A percentile compares a stretch with the other conserved stretches of the same genome.
phyloP scores from a whole-genome alignment of 2,888 invertebrate species.

The Drosophila seclusa region DNA sequence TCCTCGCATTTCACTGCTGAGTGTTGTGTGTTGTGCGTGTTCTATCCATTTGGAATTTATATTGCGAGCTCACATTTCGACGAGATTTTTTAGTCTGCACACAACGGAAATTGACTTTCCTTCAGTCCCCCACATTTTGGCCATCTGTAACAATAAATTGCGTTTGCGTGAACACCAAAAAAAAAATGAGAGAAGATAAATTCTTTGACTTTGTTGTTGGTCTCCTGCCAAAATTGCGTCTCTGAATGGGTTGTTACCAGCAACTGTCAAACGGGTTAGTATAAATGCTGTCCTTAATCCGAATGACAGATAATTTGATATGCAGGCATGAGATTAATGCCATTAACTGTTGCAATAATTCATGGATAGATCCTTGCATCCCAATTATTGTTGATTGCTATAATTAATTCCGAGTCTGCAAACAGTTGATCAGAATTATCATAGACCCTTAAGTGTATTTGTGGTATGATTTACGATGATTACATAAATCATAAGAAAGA shows the following conservation, averaged over 20 bases:
- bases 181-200: constrained; percentile 1
- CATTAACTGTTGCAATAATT: constrained; percentile 11
- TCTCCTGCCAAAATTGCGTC: not conserved
- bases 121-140: constrained; percentile 25
- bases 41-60: constrained; percentile 37
- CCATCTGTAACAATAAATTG: constrained; percentile 62
- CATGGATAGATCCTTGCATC: not conserved
- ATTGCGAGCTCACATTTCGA: constrained; percentile 43
- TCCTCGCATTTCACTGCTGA: constrained; percentile 8
- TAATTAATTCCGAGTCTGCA: not conserved
- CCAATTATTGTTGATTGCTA: not conserved
- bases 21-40: not conserved
- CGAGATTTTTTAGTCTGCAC: constrained; percentile 34
- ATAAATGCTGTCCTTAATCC: constrained; percentile 3
- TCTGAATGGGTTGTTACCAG: not conserved
- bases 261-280: constrained; percentile 8
- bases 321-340: not conserved
- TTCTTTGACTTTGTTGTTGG: constrained; percentile 12
- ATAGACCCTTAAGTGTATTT: not conserved
- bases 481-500: not conserved
- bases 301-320: not conserved
- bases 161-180: constrained; percentile 21
- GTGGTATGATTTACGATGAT: not conserved
- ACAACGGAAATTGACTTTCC: constrained; percentile 52
- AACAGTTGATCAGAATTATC: not conserved